These are phyloP conservation scores for Heliconius cydno DNA, from an alignment of 2,888 invertebrate species.

Conservation along the genomic window DNA sequence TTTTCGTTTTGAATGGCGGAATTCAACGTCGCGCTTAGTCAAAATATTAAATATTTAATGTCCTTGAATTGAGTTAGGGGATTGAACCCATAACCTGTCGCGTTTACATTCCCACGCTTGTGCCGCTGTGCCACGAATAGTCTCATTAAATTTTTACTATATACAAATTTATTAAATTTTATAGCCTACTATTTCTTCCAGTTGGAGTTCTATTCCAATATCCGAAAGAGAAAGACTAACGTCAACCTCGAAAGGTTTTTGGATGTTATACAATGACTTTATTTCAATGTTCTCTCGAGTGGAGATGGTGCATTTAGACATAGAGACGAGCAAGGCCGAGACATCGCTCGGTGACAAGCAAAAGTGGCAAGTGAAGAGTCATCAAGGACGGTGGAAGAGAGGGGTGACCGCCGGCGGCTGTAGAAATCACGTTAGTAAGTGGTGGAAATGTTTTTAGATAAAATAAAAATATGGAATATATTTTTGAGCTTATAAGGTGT, in stretches of 20 bases:
- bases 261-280: conserved; percentile 93
- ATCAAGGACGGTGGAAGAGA: conserved; percentile 93
- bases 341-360: conserved; percentile 88
- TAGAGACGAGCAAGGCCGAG: conserved; percentile 93
- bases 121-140: no score
- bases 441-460: conserved; percentile 38
- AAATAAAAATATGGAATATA: neutral
- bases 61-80: no score
- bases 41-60: no score
- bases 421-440: conserved; percentile 90
- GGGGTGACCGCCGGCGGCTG: conserved; percentile 96
- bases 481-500: neutral
- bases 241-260: conserved; percentile 88
- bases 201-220: conserved; percentile 90
- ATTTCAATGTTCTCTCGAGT: conserved; percentile 91
- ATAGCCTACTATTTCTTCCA: conserved; percentile 41
- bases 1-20: no score
- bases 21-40: no score
- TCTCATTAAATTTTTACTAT: no score
- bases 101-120: no score
- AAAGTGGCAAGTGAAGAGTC: conserved; percentile 94
- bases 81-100: no score
- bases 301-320: conserved; percentile 93
- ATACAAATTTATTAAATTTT: no score
- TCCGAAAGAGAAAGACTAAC: conserved; percentile 89